These are phyloP conservation scores for Cerastis rubricosa DNA, from an alignment of 2,888 invertebrate species.

Conservation along the genomic window DNA sequence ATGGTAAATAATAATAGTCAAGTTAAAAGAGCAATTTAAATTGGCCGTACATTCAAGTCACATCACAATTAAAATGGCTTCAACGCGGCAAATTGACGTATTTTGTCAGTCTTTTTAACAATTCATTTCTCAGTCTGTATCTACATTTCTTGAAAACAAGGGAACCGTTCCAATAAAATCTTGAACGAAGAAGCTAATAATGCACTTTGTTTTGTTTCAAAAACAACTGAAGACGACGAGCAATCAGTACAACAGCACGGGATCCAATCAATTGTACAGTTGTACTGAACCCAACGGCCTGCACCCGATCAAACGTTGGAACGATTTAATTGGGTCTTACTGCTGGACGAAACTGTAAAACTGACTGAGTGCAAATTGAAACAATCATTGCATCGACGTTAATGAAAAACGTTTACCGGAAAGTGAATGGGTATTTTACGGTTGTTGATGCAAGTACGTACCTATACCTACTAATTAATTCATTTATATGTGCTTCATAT, in stretches of 20 bases:
- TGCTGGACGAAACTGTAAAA: constrained; percentile 64
- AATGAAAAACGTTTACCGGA: constrained; percentile 38
- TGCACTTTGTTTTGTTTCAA: constrained; percentile 43
- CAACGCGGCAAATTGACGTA: background rate
- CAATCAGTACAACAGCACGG: constrained; percentile 41
- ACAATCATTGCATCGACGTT: constrained; percentile 57
- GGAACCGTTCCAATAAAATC: constrained; percentile 21
- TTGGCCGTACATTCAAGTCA: background rate
- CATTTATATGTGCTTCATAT: constrained; percentile 11
- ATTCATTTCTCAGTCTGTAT: background rate
- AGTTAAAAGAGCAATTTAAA: background rate
- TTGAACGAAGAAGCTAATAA: constrained; percentile 28
- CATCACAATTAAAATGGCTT: background rate
- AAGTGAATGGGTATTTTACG: constrained; percentile 19
- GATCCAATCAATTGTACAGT: constrained; percentile 65
- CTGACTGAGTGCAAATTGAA: constrained; percentile 70
- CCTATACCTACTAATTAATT: background rate
- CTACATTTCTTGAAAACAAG: background rate
- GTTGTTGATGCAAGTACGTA: background rate
- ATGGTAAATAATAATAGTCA: background rate
- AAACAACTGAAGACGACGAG: constrained; percentile 42
- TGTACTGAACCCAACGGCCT: constrained; percentile 61
- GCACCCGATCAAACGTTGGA: constrained; percentile 61
- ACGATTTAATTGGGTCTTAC: constrained; percentile 74
- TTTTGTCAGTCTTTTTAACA: background rate